phyloP scores from a whole-genome alignment of 2,888 invertebrate genomes.

The Siphonodentalium dalli region DNA sequence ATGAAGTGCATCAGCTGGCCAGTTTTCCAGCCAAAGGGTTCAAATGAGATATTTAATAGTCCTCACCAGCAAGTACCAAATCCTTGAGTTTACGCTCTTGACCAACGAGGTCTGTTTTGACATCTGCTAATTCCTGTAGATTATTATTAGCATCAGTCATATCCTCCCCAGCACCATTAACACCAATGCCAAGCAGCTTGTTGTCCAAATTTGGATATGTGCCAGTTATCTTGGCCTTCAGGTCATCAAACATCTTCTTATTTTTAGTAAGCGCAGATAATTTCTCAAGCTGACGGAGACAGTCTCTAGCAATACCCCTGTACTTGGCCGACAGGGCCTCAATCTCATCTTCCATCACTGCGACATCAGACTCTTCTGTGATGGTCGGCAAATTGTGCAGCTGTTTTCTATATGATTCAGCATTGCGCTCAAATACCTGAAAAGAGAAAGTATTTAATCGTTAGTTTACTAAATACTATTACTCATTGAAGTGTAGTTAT shows the following conservation, averaged over 20 bases:
- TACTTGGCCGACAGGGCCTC: conserved; percentile 53
- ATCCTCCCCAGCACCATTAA: conserved; percentile 39
- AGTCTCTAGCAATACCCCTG: conserved; percentile 50
- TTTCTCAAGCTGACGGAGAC: conserved; percentile 48
- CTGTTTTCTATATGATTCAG: conserved; percentile 49
- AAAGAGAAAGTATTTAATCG: conserved; percentile 6
- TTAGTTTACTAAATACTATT: too few species aligned
- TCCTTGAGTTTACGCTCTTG: conserved; percentile 57
- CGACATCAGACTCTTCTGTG: conserved; percentile 44
- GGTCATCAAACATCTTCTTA: conserved; percentile 49
- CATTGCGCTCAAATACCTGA: conserved; percentile 54
- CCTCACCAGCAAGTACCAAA: conserved; percentile 72
- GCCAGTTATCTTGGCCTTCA: conserved; percentile 43
- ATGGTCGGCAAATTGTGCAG: conserved; percentile 53
- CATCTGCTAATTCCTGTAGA: conserved; percentile 42
- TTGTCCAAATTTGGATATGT: conserved; percentile 49
- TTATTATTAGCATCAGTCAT: conserved; percentile 41
- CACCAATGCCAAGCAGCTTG: conserved; percentile 39
- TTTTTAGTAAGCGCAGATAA: conserved; percentile 45
- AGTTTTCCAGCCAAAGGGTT: too few species aligned
- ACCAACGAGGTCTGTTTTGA: conserved; percentile 56
- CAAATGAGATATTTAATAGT: too few species aligned
- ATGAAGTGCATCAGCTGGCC: too few species aligned
- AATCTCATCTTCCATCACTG: conserved; percentile 52
- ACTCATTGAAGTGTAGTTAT: too few species aligned